Conservation (phyloP, 2,888 invertebrate species). For the Monopis laevigella region DNA sequence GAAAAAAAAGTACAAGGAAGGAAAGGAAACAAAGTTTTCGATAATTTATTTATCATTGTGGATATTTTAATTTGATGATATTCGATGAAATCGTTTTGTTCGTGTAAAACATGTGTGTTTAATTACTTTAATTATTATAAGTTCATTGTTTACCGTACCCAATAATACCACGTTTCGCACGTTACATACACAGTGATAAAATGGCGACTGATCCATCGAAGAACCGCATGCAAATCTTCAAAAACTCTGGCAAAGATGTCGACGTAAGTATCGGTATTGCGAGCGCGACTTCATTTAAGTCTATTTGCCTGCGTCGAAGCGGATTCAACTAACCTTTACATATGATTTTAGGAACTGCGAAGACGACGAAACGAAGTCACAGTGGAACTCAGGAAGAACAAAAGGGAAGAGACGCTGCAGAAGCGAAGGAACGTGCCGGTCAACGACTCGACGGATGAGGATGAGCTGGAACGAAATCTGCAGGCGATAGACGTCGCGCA, state of each 20-base stretch:
- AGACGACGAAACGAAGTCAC: constrained; percentile 96
- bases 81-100: constrained; percentile 26
- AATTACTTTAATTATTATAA: constrained; percentile 46
- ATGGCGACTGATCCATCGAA: constrained; percentile 82
- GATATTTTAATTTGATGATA: too few species aligned
- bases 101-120: constrained; percentile 53
- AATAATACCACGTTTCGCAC: constrained; percentile 32
- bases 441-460: constrained; percentile 83
- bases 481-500: constrained; percentile 80
- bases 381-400: constrained; percentile 96
- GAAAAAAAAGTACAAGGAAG: too few species aligned
- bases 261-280: constrained; percentile 78
- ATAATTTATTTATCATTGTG: too few species aligned
- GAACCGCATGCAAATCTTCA: constrained; percentile 93
- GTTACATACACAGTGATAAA: constrained; percentile 51
- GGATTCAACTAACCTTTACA: neutral
- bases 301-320: neutral
- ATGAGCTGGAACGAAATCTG: constrained; percentile 76
- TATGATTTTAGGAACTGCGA: constrained; percentile 86
- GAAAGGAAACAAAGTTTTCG: too few species aligned
- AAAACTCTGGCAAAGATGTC: constrained; percentile 99
- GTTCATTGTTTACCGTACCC: constrained; percentile 41
- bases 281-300: neutral
- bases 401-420: constrained; percentile 95
- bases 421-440: constrained; percentile 96